Evolutionary conservation across 2,113 vertebrate species (phyloP).

Genomic region (Todiramphus saurophagus): DNA sequence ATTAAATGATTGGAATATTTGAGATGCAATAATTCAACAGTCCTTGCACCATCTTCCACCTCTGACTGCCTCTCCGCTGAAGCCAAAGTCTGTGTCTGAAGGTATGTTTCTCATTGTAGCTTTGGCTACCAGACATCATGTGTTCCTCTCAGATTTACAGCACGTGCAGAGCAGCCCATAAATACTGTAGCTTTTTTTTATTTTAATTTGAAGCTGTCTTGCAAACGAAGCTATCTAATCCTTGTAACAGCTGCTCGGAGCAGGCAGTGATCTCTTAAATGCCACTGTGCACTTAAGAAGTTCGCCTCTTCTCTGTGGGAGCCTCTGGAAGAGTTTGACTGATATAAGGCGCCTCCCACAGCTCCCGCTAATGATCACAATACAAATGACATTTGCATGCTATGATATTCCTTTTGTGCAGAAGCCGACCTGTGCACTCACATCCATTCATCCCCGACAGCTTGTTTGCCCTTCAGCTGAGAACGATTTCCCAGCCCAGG

Average conservation of each 20-base stretch:
- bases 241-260: conserved; percentile 48
- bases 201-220: conserved; percentile 47
- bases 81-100: not conserved
- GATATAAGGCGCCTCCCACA: conserved; percentile 54
- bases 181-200: conserved; percentile 5
- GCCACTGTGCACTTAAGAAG: conserved; percentile 21
- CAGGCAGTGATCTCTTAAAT: conserved; percentile 62
- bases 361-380: conserved; percentile 69
- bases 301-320: conserved; percentile 46
- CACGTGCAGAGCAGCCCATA: not conserved
- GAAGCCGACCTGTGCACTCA: not conserved
- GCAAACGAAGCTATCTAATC: conserved; percentile 45
- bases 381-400: conserved; percentile 65
- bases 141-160: not conserved
- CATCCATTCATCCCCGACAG: not conserved
- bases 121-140: not conserved
- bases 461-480: not conserved
- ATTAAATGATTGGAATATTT: not conserved
- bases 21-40: not conserved
- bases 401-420: conserved; percentile 54
- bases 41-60: not conserved
- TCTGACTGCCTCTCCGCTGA: not conserved
- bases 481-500: not conserved
- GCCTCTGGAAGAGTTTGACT: conserved; percentile 34
- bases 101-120: not conserved